These are phyloP conservation scores for Diorhabda sublineata DNA, from an alignment of 1,140 invertebrate species.

Conservation along the genomic window DNA sequence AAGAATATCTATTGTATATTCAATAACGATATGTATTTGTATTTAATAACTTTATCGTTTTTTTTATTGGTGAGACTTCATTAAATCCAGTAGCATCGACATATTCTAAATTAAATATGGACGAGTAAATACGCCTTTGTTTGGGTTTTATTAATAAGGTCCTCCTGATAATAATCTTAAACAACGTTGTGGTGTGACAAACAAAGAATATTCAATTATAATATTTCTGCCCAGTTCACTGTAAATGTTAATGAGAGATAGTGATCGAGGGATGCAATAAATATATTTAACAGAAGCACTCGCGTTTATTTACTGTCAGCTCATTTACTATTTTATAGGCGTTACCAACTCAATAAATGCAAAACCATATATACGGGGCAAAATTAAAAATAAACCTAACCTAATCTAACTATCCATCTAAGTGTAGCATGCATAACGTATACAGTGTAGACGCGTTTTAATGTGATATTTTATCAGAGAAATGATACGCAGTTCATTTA, in stretches of 20 bases:
- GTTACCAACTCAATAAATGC: neutral
- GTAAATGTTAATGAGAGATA: conserved; percentile 2
- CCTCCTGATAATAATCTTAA: neutral
- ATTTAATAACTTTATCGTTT: too few species aligned
- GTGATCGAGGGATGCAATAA: neutral
- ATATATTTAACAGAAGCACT: conserved; percentile 1
- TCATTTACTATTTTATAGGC: neutral
- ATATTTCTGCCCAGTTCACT: neutral
- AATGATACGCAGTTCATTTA: too few species aligned
- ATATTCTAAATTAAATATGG: too few species aligned
- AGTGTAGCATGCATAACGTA: too few species aligned
- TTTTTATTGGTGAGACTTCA: too few species aligned
- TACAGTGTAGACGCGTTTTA: too few species aligned
- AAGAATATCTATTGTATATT: too few species aligned
- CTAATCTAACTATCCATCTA: too few species aligned
- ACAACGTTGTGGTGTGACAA: neutral
- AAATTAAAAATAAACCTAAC: too few species aligned
- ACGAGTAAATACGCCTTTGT: neutral
- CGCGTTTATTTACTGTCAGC: neutral
- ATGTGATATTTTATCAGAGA: too few species aligned
- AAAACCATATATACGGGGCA: neutral
- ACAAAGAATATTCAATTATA: conserved; percentile 3
- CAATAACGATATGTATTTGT: too few species aligned
- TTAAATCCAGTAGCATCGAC: too few species aligned
- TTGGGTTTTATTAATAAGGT: neutral